Evolutionary conservation across 1,140 invertebrate genomes (phyloP), one percentile per base, ranked within the genome.

Genomic region (Anastatus disparis): DNA sequence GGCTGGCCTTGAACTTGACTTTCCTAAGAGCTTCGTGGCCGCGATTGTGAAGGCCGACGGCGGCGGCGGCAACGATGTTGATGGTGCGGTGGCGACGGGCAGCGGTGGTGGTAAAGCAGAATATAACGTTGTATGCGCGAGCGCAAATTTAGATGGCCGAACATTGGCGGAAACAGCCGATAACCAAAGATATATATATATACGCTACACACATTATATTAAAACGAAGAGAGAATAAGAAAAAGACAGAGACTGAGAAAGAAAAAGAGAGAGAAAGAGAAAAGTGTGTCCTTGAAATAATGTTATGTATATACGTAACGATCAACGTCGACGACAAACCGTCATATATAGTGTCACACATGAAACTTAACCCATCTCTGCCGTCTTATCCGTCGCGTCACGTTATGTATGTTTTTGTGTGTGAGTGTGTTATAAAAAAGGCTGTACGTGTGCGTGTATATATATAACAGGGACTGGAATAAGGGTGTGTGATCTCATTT

Each of bases 1-100:
- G 63, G 77, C 74, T 66, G 78, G 77, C 81, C 81, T 82, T 82
- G 81, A 82, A 81, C 78, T 81, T 82, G 79, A 76, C 74, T 81
- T 81, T 80, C 77, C 76, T 74, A 66, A 76, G 70, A 75, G 74
- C 66, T 70, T 42, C n/a, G 65, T 67, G 67, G 72, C 75, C 72
- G 74, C 74, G 75, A 74, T 78, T 70, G 75, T 73, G 76, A 81
- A 81, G 76, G 80, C 76, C 76, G 75, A 64, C 38, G 61, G 76
- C 15, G 26, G 27, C 42, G 20, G 44, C 24, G 59, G n/a, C 42
- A 10, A 44, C n/a, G n/a, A n/a, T n/a, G n/a, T n/a, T n/a, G n/a
- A n/a, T n/a, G n/a, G n/a, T n/a, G n/a, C n/a, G n/a, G n/a, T n/a
- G n/a, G n/a, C n/a, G n/a, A n/a, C n/a, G n/a, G n/a, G n/a, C n/a